These are phyloP conservation scores for Aethina tumida DNA, from an alignment of 1,140 invertebrate genomes.

Conservation along the genomic window DNA sequence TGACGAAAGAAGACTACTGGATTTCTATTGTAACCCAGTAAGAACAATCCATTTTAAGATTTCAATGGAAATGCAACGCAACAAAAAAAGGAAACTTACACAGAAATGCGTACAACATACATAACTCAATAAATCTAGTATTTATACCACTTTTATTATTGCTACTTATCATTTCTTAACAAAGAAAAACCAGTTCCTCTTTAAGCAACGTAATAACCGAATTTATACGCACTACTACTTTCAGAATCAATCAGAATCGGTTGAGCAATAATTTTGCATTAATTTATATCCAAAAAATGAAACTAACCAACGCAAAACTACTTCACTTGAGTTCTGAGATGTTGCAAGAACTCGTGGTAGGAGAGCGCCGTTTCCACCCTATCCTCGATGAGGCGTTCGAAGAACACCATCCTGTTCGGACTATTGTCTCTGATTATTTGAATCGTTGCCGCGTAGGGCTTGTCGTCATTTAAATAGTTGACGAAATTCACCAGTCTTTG, in stretches of 20 bases:
- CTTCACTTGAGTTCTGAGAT: slow-evolving; percentile 86
- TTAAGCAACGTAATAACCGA: no score
- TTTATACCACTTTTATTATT: no score
- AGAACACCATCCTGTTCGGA: slow-evolving; percentile 67
- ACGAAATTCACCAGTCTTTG: slow-evolving; percentile 73
- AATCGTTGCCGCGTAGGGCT: slow-evolving; percentile 67
- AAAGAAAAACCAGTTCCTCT: no score
- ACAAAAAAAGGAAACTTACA: no score
- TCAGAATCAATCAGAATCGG: not conserved
- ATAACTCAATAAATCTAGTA: no score
- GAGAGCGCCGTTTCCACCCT: slow-evolving; percentile 85
- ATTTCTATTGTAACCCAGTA: no score
- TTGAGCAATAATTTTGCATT: slow-evolving; percentile 17
- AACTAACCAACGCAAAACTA: slow-evolving; percentile 30
- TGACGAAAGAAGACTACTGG: no score
- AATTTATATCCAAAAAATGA: slow-evolving; percentile 8
- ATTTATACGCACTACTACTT: no score
- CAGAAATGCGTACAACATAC: no score
- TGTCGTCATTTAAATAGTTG: slow-evolving; percentile 71
- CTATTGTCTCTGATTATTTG: slow-evolving; percentile 89
- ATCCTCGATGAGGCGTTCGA: slow-evolving; percentile 88
- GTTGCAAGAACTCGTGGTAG: slow-evolving; percentile 97
- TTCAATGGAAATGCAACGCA: no score
- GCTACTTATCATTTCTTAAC: no score
- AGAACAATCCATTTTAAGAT: no score